A percentile compares a stretch with the other conserved stretches of the same genome.
phyloP scores from a whole-genome alignment of 2,888 invertebrate genomes.

The Brachylomia viminalis region DNA sequence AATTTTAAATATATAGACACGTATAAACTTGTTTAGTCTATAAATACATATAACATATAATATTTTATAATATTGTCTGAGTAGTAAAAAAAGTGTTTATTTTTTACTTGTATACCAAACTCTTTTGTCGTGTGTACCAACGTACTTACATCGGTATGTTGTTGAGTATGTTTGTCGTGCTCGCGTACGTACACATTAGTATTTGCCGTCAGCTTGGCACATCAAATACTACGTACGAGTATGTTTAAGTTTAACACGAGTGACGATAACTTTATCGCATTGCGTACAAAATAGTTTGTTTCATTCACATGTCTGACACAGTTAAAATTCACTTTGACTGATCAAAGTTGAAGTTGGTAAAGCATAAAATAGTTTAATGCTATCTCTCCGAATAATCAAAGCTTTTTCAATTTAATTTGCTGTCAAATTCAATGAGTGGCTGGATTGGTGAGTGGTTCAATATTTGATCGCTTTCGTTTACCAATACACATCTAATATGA shows the following conservation, averaged over 20 bases:
- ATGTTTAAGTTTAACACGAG: conserved; percentile 27
- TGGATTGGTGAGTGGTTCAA: not conserved
- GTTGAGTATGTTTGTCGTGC: conserved; percentile 25
- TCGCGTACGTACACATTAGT: conserved; percentile 34
- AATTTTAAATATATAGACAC: too few species aligned
- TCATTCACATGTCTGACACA: conserved; percentile 1
- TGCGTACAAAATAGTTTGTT: conserved; percentile 35
- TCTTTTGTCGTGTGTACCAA: not conserved
- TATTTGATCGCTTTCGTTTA: not conserved
- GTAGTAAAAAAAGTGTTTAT: too few species aligned
- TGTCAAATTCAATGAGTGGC: not conserved
- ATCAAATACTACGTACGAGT: conserved; percentile 46
- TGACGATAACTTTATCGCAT: conserved; percentile 25
- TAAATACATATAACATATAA: too few species aligned
- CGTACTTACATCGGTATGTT: conserved; percentile 3
- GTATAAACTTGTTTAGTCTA: too few species aligned
- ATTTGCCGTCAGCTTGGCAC: conserved; percentile 39
- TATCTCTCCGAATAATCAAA: not conserved
- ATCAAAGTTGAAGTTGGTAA: not conserved
- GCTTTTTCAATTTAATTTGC: not conserved
- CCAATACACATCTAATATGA: not conserved
- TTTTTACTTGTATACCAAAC: not conserved
- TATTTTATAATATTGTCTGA: too few species aligned
- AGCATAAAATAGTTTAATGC: not conserved
- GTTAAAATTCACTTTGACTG: conserved; percentile 22